Conservation (phyloP, 1,140 invertebrate genomes). For the Zaprionus capensis region DNA sequence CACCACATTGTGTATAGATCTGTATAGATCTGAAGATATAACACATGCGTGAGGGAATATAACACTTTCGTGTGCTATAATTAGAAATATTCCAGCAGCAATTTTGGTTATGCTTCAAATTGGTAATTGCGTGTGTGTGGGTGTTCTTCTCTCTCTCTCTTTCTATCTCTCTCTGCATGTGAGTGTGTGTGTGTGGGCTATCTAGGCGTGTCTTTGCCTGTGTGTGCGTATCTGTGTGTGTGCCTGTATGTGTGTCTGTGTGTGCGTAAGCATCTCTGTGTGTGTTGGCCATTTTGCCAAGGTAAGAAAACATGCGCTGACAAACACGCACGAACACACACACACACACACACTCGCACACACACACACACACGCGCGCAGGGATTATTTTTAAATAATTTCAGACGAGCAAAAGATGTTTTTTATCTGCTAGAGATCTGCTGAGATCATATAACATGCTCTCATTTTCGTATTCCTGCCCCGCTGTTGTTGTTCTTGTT, state of each 20-base stretch:
- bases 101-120: slow-evolving; percentile 40
- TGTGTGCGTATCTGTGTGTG: slow-evolving; percentile 3
- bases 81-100: slow-evolving; percentile 49
- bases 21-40: too few species aligned
- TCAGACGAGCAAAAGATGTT: slow-evolving; percentile 35
- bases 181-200: slow-evolving; percentile 30
- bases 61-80: slow-evolving; percentile 16
- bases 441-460: slow-evolving; percentile 75
- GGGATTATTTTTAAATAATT: slow-evolving; percentile 71
- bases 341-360: slow-evolving; percentile 10
- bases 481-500: slow-evolving; percentile 49
- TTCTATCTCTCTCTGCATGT: neutral
- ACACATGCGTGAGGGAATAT: neutral
- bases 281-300: slow-evolving; percentile 68
- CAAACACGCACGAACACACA: slow-evolving; percentile 18
- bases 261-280: neutral
- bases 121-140: slow-evolving; percentile 5
- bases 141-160: too few species aligned
- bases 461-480: slow-evolving; percentile 35
- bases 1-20: too few species aligned
- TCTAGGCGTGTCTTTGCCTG: neutral
- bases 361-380: slow-evolving; percentile 26
- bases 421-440: slow-evolving; percentile 37
- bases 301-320: slow-evolving; percentile 54
- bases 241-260: slow-evolving; percentile 9